Evolutionary conservation across 2,888 invertebrate genomes (phyloP), one percentile per base, ranked within the genome.

Genomic region (Notodonta dromedarius): DNA sequence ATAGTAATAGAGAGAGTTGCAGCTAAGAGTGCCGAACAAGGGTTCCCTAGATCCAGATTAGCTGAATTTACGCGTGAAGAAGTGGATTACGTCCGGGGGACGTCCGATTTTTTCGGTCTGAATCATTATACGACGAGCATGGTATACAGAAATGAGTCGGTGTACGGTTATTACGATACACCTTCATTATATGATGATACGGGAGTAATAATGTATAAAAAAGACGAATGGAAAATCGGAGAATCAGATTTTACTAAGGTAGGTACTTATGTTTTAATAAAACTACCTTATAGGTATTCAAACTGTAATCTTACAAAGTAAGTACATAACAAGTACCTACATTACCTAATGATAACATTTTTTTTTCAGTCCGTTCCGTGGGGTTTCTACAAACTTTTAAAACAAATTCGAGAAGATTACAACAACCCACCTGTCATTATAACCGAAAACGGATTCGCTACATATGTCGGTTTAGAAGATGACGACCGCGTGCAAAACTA

Each of bases 121-220:
- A 96, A 96, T 76, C 94, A 95, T 62, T 97, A 97, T 81, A 94
- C 94, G 0, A 87, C 94, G 0, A 79, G 11, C 0, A 56, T 76
- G n/a, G 74, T 82, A 35, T 83, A 83, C 59, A 81, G 83, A 57
- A 83, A 85, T 56, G 78, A 76, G 46, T 74, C 79, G 2, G 67
- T 69, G 0, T n/a, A 62, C 2, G 71, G 72, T 14, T 62, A 66
- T 60, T 73, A 76, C 54, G 64, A 63, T 0, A 46, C 57, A 7
- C 84, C 84, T 12, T 82, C 82, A 1, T 66, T 76, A 14, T 61
- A 63, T 14, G 80, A 82, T 56, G 83, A 83, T 57, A 48, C 69
- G 24, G 78, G 66, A n/a, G 65, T 66, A 5, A 51, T 67, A 8
- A 40, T 59, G 40, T 74, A 76, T 59, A 64, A 76, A 56, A 57